Base-by-base conservation (phyloP, 92 coral and sea anemone species). In the Epizoanthus scotinus region DNA sequence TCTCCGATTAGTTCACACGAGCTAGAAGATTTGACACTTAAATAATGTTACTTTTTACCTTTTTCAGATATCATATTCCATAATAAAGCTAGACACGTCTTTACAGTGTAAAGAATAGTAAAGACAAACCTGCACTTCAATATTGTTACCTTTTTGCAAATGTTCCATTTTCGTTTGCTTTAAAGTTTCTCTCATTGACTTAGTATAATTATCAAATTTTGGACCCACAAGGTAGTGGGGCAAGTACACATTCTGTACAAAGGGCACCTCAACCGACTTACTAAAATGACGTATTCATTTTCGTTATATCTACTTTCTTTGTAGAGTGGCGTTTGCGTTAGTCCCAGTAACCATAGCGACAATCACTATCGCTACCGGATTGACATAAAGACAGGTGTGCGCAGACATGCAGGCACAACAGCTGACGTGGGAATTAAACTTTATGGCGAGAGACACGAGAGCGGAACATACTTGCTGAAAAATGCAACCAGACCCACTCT, bases 361-460 rank as follows among this genome's bases (percentile, higher is more conserved):
- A 87, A 91, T 64, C 44, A 78, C 19, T 87, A 91, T 83, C 86
- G 86, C 44, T 96, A 96, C 79, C 91, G 90, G 83, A 92, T 96
- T 22, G 74, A 83, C 22, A 83, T 93, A 28, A 72, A 83, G n/a
- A 93, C 94, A 31, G 99, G 99, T 9, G 94, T 89, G 86, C 98
- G 98, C 65, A 79, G 93, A 81, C 78, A 82, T 22, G 96, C 99
- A 52, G 99, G 99, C 5, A 96, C 99, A 66, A 89, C 96, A 2
- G 99, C 99, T n/a, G 89, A 93, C 78, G 93, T 92, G 24, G 95
- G 94, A 19, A 90, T 96, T 18, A 81, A 85, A 70, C 79, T 96
- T 83, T 85, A 90, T 27, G 99, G 99, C 22, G 99, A 96, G 67
- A 22, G 29, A 8, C 86, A 88, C 9, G 93, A 89, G 29, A 96